phyloP scores from a whole-genome alignment of 2,797 vertebrate species.

The Eospalax fontanierii region DNA sequence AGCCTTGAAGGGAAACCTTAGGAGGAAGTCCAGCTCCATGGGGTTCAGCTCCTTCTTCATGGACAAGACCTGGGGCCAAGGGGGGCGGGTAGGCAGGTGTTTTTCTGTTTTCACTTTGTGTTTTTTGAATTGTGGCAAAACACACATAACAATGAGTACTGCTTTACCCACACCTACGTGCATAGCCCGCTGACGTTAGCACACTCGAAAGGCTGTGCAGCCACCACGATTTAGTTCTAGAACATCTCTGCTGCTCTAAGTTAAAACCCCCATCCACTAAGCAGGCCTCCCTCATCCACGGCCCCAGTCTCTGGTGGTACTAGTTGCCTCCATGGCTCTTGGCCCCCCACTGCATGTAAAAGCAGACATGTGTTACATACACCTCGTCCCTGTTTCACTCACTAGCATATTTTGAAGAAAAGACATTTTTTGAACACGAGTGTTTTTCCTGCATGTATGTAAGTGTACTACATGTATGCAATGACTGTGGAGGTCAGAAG shows the following conservation, averaged over 20 bases:
- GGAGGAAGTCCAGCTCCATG: constrained; percentile 88
- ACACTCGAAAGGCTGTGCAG: fast-evolving
- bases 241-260: background rate
- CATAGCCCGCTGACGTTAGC: background rate
- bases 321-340: background rate
- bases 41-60: constrained; percentile 89
- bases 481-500: too few species aligned
- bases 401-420: too few species aligned
- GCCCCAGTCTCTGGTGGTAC: fast-evolving
- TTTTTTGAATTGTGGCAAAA: background rate
- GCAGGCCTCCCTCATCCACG: fast-evolving
- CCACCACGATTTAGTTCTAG: background rate
- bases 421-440: too few species aligned
- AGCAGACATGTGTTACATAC: too few species aligned
- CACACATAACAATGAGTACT: fast-evolving
- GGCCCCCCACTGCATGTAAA: too few species aligned
- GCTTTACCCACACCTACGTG: fast-evolving
- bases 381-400: too few species aligned
- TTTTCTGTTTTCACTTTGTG: too few species aligned
- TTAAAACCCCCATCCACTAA: background rate
- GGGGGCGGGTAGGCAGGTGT: background rate
- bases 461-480: too few species aligned
- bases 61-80: constrained; percentile 84
- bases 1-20: constrained; percentile 89
- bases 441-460: too few species aligned